Conservation (phyloP, 2,113 vertebrate genomes). For the Strigops habroptila region DNA sequence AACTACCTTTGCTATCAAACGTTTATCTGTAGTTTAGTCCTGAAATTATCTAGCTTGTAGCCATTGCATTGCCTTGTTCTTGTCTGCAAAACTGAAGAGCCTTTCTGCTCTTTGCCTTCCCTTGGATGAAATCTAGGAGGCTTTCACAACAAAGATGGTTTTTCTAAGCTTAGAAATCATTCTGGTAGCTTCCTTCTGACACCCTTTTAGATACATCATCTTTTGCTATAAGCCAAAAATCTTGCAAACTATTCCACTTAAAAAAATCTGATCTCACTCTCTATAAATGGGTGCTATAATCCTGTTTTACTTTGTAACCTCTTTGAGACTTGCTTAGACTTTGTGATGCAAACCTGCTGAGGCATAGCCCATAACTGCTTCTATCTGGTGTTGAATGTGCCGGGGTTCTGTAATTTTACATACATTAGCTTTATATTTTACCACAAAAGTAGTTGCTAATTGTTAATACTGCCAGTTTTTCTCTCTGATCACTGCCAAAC, state of each 20-base stretch:
- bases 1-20: neutral
- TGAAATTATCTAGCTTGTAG: accelerated
- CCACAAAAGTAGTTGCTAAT: neutral
- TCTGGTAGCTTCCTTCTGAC: neutral
- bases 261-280: neutral
- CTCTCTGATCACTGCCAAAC: neutral
- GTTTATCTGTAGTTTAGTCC: neutral
- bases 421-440: neutral
- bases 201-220: neutral
- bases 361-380: neutral
- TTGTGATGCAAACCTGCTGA: neutral
- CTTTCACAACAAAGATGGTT: neutral
- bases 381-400: neutral
- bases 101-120: neutral
- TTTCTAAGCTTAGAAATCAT: neutral
- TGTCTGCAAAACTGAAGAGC: neutral
- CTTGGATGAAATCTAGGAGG: neutral
- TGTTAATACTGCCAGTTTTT: neutral
- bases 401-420: neutral
- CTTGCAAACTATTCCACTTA: neutral
- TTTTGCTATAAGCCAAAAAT: neutral
- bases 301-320: neutral
- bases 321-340: neutral
- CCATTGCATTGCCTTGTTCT: accelerated
- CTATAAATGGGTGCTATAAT: neutral